Evolutionary conservation across 2,888 invertebrate species (phyloP), one percentile per base, ranked within the genome.

Genomic region (Pilophorus perplexus): DNA sequence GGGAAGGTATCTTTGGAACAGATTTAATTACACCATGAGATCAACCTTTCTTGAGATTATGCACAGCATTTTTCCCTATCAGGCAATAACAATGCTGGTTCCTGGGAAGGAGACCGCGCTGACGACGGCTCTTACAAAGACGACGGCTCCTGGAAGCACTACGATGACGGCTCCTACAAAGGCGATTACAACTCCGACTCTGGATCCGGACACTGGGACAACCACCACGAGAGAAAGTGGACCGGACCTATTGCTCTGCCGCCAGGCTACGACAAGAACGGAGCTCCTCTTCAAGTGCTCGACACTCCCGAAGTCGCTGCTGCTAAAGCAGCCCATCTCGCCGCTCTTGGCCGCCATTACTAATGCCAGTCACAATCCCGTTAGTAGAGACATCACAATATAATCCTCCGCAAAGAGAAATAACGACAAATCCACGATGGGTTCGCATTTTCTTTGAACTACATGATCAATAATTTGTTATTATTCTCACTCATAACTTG

Each of bases 281-380:
- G 62, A 14, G 62, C 62, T n/a, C 62, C 62, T 12, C 33, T 62
- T 6, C 62, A 25, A 14, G 62, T 62, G 0, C 62, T 27, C 14
- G 64, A 65, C 27, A 65, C 64, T 28, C 64, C 64, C 6, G 64
- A 65, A 54, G 64, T 65, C 5, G 64, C 52, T 18, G 64, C 64
- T 2, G 64, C 38, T 12, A 65, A 65, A 20, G 38, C 64, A 25
- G n/a, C n/a, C 62, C 46, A 46, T 14, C 46, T 28, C 22, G 33
- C 33, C 14, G 62, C 62, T 28, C 14, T 5, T 14, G 42, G 16
- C 5, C 42, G 14, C 16, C 42, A 42, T 10, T 42, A 42, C 42
- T 42, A 42, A 14, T 10, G 14, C 42, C n/a, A n/a, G n/a, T n/a
- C n/a, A n/a, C n/a, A n/a, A n/a, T n/a, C n/a, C n/a, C n/a, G n/a